These are phyloP conservation scores for Podarcis lilfordi DNA, from an alignment of 2,797 vertebrate genomes.

Conservation along the genomic window DNA sequence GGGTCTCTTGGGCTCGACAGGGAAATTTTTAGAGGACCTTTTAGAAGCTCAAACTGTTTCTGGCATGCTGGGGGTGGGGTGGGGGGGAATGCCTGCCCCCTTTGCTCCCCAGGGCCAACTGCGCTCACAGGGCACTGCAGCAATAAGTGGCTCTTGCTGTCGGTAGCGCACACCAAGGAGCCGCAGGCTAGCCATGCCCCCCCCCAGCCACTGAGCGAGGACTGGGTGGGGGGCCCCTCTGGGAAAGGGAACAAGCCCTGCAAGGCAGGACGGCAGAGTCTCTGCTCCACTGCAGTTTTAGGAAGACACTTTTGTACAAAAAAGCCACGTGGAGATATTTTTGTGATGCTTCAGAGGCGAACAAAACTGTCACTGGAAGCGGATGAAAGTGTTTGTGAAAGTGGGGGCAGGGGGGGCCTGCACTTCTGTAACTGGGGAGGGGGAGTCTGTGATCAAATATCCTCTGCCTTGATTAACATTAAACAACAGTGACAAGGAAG, in stretches of 20 bases:
- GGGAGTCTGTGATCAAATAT: slow-evolving; percentile 38
- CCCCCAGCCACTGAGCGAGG: no score
- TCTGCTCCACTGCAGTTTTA: slow-evolving; percentile 21
- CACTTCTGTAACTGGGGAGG: slow-evolving; percentile 12
- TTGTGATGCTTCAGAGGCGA: slow-evolving; percentile 43
- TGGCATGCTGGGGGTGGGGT: neutral
- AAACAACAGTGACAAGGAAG: slow-evolving; percentile 44
- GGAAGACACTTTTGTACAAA: slow-evolving; percentile 57
- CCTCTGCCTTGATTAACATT: slow-evolving; percentile 58
- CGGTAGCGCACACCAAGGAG: neutral
- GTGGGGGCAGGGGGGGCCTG: slow-evolving; percentile 7
- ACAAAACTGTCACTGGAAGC: slow-evolving; percentile 2
- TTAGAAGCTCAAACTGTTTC: no score
- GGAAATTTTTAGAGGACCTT: neutral
- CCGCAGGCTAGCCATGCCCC: no score
- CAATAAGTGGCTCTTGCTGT: neutral
- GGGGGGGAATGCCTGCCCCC: neutral
- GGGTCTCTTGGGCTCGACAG: no score
- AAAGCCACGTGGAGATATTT: slow-evolving; percentile 14
- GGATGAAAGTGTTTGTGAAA: neutral
- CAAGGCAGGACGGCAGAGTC: slow-evolving; percentile 42
- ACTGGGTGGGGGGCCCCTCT: no score
- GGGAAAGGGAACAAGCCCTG: neutral
- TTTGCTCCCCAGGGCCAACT: neutral
- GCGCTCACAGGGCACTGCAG: neutral